These are phyloP conservation scores for Thaumetopoea pityocampa DNA, from an alignment of 1,140 invertebrate species.

Conservation along the genomic window DNA sequence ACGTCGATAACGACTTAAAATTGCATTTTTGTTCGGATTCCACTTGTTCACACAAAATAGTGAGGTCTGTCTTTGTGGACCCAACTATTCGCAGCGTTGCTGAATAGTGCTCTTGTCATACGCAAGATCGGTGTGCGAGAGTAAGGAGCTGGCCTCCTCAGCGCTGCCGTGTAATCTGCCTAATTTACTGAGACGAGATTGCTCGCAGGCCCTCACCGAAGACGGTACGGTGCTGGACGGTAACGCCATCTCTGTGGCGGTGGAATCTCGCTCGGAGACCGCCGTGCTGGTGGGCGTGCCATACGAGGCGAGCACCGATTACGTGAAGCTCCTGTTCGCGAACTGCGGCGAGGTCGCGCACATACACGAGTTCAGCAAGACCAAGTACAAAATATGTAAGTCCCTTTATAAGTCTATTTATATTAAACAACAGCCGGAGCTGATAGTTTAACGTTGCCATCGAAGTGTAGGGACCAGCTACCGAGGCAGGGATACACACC, in stretches of 20 bases:
- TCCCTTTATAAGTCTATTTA: constrained; percentile 12
- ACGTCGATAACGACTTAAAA: too few relatives aligned
- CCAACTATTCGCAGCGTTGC: too few relatives aligned
- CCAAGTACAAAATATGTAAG: constrained; percentile 69
- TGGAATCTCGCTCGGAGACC: constrained; percentile 61
- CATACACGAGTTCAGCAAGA: constrained; percentile 72
- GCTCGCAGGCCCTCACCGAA: constrained; percentile 54
- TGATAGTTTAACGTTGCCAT: background rate
- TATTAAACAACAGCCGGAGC: background rate
- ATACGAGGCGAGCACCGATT: constrained; percentile 62
- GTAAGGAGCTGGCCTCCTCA: too few relatives aligned
- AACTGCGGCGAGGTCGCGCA: constrained; percentile 63
- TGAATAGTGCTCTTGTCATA: too few relatives aligned
- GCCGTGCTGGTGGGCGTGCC: constrained; percentile 65
- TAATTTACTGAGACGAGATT: too few relatives aligned
- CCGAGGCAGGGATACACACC: too few relatives aligned
- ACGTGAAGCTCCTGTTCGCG: constrained; percentile 57
- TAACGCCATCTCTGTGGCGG: constrained; percentile 47
- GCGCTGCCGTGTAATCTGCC: too few relatives aligned
- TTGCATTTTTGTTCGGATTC: too few relatives aligned
- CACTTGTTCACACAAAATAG: too few relatives aligned
- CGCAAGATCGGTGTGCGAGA: too few relatives aligned
- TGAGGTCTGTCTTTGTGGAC: too few relatives aligned
- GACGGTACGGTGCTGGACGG: constrained; percentile 59
- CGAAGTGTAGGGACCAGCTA: too few relatives aligned